Evolutionary conservation across 2,113 vertebrate species (phyloP), one percentile per base, ranked within the genome.

Genomic region (Mystacornis crossleyi): DNA sequence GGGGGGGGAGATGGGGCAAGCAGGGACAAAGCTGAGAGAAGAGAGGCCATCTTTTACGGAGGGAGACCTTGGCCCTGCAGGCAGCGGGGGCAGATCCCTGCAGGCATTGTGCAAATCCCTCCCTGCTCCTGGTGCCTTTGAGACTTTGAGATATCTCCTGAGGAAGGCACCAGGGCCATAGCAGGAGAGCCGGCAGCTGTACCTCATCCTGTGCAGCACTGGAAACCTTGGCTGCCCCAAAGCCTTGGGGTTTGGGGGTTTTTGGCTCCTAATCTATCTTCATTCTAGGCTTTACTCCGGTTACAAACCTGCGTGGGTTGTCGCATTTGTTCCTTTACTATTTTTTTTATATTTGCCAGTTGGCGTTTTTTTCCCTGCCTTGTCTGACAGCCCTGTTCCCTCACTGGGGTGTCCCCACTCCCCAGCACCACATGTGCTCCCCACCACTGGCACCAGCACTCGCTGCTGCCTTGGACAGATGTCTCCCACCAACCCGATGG

Each of bases 401-500:
- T 40, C 4, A 3, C 38, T 11, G 66, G 18, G 62, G 25, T 1
- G 13, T 13, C 34, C 31, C 58, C 8, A 19, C 28, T 58, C 60
- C 36, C 26, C 10, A 4, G 57, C 60, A 89, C 60, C 26, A 11
- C 18, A 3, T 3, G 21, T n/a, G 25, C 34, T 60, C 81, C 26
- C 47, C 19, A 4, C 36, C 2, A 5, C 43, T 8, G 2, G 9
- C 69, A 31, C 38, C 12, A 4, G 58, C 3, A 3, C 43, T 77
- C 4, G 0, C 84, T 60, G 82, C 81, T 18, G 11, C 50, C 60
- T 60, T 3, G 17, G 69, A 31, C 89, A 60, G 70, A 67, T 4
- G 0, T 24, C 17, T 51, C 48, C 3, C 8, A 58, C 74, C 2
- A 8, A 38, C 36, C 40, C 0, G 0, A 38, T 0, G 4, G 12